These are phyloP conservation scores for Ligdia adustata DNA, from an alignment of 2,888 invertebrate species.

Conservation along the genomic window DNA sequence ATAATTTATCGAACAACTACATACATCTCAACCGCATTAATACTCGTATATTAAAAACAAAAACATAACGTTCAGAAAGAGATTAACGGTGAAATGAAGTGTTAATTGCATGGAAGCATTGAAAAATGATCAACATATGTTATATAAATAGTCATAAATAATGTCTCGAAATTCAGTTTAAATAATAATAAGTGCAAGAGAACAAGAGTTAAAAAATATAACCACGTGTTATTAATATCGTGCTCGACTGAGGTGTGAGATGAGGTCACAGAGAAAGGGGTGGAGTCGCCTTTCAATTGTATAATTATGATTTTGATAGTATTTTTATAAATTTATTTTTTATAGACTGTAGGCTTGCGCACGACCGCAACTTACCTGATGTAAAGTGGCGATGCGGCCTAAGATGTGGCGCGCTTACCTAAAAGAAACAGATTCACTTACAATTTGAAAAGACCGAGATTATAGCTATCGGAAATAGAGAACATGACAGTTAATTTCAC, in stretches of 20 bases:
- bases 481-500: no score
- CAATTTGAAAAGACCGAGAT: no score
- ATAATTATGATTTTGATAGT: no score
- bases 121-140: slow-evolving; percentile 84
- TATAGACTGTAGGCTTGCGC: no score
- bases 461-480: no score
- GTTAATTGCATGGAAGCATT: slow-evolving; percentile 83
- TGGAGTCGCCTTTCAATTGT: slow-evolving; percentile 49
- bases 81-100: slow-evolving; percentile 80
- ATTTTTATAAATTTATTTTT: no score
- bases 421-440: no score
- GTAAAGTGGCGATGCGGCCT: no score
- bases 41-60: slow-evolving; percentile 62
- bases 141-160: slow-evolving; percentile 84
- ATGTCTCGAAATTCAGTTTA: slow-evolving; percentile 80
- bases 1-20: slow-evolving; percentile 54
- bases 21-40: slow-evolving; percentile 53
- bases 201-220: slow-evolving; percentile 78
- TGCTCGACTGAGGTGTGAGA: slow-evolving; percentile 78
- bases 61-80: slow-evolving; percentile 65
- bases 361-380: no score
- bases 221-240: slow-evolving; percentile 81
- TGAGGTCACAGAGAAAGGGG: slow-evolving; percentile 52
- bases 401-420: no score
- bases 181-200: slow-evolving; percentile 82